Evolutionary conservation across 2,797 vertebrate species (phyloP).

Genomic region (Hoplostethus atlanticus): DNA sequence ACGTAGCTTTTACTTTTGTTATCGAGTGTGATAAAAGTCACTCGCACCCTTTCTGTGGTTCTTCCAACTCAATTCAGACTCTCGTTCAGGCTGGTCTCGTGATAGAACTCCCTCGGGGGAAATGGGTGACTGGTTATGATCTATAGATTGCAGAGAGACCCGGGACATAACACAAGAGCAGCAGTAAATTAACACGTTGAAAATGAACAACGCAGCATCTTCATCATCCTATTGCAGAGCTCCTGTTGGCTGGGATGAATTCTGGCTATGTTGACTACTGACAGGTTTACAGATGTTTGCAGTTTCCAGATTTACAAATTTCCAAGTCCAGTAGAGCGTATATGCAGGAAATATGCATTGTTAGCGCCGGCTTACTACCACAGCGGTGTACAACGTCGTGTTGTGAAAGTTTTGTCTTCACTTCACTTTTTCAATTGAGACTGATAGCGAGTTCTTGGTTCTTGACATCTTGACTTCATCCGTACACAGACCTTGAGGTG

Average conservation of each 20-base stretch:
- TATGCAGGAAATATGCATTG: too few relatives aligned
- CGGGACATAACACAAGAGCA: too few relatives aligned
- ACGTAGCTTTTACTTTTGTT: too few relatives aligned
- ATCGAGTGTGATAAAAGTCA: background rate
- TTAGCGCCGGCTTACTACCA: background rate
- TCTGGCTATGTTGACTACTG: background rate
- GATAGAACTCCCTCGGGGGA: constrained; percentile 41
- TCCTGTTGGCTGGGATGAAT: constrained; percentile 36
- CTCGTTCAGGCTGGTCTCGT: background rate
- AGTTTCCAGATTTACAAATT: too few relatives aligned
- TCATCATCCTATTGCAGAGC: background rate
- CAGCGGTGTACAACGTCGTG: background rate
- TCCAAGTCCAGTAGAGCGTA: too few relatives aligned
- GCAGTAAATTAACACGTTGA: background rate
- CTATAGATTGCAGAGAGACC: constrained; percentile 22
- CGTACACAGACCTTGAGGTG: too few relatives aligned
- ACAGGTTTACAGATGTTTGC: too few relatives aligned
- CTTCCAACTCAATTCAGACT: too few relatives aligned
- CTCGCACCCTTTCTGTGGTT: too few relatives aligned
- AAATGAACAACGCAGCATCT: background rate
- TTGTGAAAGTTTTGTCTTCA: constrained; percentile 5
- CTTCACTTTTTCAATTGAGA: too few relatives aligned
- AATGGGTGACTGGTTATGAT: constrained; percentile 7
- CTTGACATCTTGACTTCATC: background rate
- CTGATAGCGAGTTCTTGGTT: constrained; percentile 1